These are phyloP conservation scores for Apocrypta bakeri DNA, from an alignment of 1,140 invertebrate genomes.

Conservation along the genomic window DNA sequence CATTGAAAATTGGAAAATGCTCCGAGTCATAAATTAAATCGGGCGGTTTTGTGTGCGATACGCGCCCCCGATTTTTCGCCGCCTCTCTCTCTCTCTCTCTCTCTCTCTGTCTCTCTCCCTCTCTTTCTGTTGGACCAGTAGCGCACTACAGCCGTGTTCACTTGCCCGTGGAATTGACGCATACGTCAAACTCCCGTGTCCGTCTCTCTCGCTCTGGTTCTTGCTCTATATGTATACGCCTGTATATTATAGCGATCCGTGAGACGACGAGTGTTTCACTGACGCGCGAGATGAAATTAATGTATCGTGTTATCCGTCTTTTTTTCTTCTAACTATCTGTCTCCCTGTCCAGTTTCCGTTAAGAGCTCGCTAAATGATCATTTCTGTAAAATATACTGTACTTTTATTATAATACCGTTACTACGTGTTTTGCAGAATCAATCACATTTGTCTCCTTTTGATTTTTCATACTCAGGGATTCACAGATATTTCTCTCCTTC, in stretches of 20 bases:
- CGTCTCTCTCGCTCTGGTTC: not conserved
- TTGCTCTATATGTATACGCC: not conserved
- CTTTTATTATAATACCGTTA: no score
- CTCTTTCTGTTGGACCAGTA: no score
- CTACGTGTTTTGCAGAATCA: no score
- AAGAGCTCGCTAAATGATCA: no score
- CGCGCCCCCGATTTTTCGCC: conserved; percentile 10
- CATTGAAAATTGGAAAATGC: conserved; percentile 68
- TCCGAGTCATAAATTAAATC: conserved; percentile 64
- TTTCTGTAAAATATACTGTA: no score
- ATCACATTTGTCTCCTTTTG: conserved; percentile 15
- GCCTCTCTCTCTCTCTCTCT: no score
- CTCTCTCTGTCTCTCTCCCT: no score
- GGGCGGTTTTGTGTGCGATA: conserved; percentile 38
- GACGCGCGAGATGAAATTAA: no score
- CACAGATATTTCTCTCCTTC: conserved; percentile 15
- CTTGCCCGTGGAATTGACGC: conserved; percentile 34
- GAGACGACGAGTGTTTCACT: no score
- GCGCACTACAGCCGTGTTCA: conserved; percentile 49
- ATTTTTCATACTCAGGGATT: conserved; percentile 32
- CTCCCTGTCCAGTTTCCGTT: no score
- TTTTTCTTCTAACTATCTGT: no score
- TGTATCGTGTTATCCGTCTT: not conserved
- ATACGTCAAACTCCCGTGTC: conserved; percentile 42
- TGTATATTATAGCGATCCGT: not conserved